phyloP scores from a whole-genome alignment of 2,888 invertebrate genomes.

The Alloplasta piceator region DNA sequence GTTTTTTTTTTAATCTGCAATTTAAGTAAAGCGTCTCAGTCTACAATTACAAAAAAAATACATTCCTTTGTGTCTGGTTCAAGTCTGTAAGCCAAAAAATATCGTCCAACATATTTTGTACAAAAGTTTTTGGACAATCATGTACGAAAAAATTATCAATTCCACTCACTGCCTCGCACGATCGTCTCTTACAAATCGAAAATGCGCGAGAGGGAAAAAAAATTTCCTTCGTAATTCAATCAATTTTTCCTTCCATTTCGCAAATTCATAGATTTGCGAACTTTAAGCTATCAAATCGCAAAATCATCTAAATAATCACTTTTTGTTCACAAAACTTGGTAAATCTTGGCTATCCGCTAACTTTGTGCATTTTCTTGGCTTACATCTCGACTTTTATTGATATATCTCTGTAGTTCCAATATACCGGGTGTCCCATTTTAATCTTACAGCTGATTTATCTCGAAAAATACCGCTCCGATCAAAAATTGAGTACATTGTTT shows the following conservation, averaged over 20 bases:
- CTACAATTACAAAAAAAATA: too few species aligned
- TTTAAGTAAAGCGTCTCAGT: too few species aligned
- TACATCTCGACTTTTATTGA: conserved; percentile 21
- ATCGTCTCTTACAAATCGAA: not conserved
- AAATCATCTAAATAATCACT: conserved; percentile 9
- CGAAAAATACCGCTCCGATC: too few species aligned
- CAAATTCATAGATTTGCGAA: not conserved
- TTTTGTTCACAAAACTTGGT: conserved; percentile 7
- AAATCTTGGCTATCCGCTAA: conserved; percentile 50
- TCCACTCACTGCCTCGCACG: not conserved
- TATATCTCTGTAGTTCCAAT: not conserved
- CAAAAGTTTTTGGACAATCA: too few species aligned
- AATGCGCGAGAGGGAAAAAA: too few species aligned
- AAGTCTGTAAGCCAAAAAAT: too few species aligned
- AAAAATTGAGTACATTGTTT: too few species aligned
- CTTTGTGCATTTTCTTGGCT: conserved; percentile 56
- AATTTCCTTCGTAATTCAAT: not conserved
- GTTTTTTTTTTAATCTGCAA: too few species aligned
- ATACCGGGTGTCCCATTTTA: not conserved
- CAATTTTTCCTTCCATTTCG: not conserved
- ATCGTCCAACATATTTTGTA: too few species aligned
- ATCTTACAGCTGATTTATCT: too few species aligned
- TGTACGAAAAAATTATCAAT: not conserved
- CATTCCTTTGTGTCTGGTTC: too few species aligned
- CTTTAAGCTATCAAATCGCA: not conserved